Evolutionary conservation across 2,888 invertebrate species (phyloP), one percentile per base, ranked within the genome.

Genomic region (Lamellibrachia columna): DNA sequence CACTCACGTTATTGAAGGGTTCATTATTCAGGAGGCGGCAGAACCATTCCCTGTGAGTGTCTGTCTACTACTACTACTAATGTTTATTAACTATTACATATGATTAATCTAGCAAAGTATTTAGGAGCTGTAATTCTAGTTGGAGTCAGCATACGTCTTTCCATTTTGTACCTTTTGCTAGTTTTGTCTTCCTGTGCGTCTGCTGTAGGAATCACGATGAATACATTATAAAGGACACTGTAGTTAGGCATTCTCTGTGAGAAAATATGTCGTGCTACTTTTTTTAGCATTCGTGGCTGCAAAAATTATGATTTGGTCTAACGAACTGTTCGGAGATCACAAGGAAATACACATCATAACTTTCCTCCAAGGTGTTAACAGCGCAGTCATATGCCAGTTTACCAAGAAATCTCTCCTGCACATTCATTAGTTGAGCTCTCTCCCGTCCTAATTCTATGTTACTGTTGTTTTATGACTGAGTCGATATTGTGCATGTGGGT

Each of bases 1-100:
- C 92, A 99, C 99, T 0, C 99, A 99, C 96, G 98, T 99, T 53
- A 99, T 99, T 94, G 99, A 99, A 96, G 99, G 99, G 92, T 99
- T 98, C 96, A 98, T 99, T 8, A 99, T 99, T 94, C 99, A 99
- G 96, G 99, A 99, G 97, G 98, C 97, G 96, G 95, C 96, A 15
- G 97, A 97, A 94, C 96, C 96, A 7, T 97, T 97, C 95, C 97
- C 97, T 15, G 97, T 97, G 94, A 95, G 96, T 95, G 55, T 28
- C 52, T 9, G n/a, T 6, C 40, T 53, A 15, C 53, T 40, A 2
- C 15, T 91, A 6, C 40, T 53, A 15, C 53, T 40, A 2, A 75
- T 22, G 75, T 22, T 75, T 22, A 75, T n/a, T 6, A 22, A 75
- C 3, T 75, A 22, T 6, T 75, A 55, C 55, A 75, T 15, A 22